Conservation (phyloP, 2,113 vertebrate genomes). For the Scatophagus argus region DNA sequence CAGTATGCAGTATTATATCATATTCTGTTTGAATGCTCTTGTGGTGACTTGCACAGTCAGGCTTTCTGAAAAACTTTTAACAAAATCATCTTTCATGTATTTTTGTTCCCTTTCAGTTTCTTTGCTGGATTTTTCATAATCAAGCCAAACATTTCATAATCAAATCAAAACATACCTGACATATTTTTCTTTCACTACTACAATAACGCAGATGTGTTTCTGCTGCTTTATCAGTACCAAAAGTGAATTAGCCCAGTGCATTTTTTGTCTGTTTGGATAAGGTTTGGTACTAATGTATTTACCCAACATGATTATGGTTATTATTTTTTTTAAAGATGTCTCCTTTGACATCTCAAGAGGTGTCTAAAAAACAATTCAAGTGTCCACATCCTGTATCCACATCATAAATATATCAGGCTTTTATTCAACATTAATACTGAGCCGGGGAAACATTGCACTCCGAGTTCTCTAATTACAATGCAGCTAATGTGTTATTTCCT, state of each 20-base stretch:
- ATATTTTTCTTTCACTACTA: slow-evolving; percentile 45
- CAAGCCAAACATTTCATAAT: slow-evolving; percentile 51
- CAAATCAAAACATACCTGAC: slow-evolving; percentile 40
- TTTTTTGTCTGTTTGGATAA: slow-evolving; percentile 13
- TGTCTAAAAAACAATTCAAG: slow-evolving; percentile 62
- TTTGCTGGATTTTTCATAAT: slow-evolving; percentile 41
- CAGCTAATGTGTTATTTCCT: slow-evolving; percentile 82
- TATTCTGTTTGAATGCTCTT: slow-evolving; percentile 58
- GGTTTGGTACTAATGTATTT: slow-evolving; percentile 26
- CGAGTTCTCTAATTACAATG: slow-evolving; percentile 82
- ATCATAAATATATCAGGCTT: slow-evolving; percentile 68
- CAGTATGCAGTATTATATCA: slow-evolving; percentile 53
- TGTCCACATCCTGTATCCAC: slow-evolving; percentile 58
- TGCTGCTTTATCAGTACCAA: slow-evolving; percentile 23
- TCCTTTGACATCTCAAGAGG: slow-evolving; percentile 56
- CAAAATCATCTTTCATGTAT: slow-evolving; percentile 29
- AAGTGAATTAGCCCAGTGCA: neutral
- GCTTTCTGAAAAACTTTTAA: slow-evolving; percentile 58
- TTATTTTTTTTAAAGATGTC: slow-evolving; percentile 24
- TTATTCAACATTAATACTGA: slow-evolving; percentile 76
- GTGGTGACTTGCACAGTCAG: slow-evolving; percentile 48
- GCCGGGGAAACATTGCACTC: slow-evolving; percentile 74
- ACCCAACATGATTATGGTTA: slow-evolving; percentile 29
- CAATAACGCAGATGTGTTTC: slow-evolving; percentile 32
- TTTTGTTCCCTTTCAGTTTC: slow-evolving; percentile 15